A percentile compares a stretch with the other conserved stretches of the same genome.
Conservation (phyloP, 2,113 vertebrate genomes). For the Setophaga kirtlandii region DNA sequence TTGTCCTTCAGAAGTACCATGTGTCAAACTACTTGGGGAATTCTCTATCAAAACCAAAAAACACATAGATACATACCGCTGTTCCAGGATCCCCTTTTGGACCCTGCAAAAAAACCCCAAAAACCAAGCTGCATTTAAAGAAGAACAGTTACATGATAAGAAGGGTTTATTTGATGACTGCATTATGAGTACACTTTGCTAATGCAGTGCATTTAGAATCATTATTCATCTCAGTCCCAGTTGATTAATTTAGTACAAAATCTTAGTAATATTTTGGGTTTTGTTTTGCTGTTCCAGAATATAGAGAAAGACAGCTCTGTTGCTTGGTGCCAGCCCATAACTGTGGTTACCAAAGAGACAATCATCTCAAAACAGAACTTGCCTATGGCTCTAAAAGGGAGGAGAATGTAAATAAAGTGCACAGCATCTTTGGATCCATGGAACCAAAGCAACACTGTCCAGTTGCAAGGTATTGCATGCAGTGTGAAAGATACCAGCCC, state of each 20-base stretch:
- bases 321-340: background rate
- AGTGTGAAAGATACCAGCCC: background rate
- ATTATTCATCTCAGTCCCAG: background rate
- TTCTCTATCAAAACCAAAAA: background rate
- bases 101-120: slow-evolving; percentile 77
- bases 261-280: background rate
- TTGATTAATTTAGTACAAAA: background rate
- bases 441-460: background rate
- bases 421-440: background rate
- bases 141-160: background rate
- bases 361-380: background rate
- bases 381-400: background rate
- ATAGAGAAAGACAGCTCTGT: background rate
- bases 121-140: background rate
- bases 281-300: background rate
- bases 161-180: background rate
- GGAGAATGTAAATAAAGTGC: background rate
- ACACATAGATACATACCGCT: slow-evolving; percentile 80
- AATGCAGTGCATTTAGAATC: background rate
- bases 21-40: background rate
- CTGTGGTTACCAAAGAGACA: background rate
- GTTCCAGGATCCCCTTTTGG: slow-evolving; percentile 91
- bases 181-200: background rate
- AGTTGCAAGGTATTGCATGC: background rate
- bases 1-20: background rate